Evolutionary conservation across 2,113 vertebrate species (phyloP).

Genomic region (Pseudorhombus dupliciocellatus): DNA sequence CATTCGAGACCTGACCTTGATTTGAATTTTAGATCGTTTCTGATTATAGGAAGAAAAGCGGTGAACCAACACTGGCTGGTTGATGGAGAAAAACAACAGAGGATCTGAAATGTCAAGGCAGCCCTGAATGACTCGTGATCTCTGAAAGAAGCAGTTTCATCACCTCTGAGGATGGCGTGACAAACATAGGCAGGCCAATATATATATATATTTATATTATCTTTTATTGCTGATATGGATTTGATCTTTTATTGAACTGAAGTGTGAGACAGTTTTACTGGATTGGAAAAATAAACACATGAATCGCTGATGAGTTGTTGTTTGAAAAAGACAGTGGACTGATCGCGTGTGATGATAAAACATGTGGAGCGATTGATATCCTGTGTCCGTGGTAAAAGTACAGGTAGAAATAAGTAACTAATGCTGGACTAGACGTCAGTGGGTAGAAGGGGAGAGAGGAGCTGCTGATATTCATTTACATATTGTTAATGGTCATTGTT

Average conservation of each 20-base stretch:
- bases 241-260: slow-evolving; percentile 8
- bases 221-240: slow-evolving; percentile 7
- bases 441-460: background rate
- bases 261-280: background rate
- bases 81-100: background rate
- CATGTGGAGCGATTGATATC: slow-evolving; percentile 4
- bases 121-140: background rate
- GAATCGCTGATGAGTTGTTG: slow-evolving; percentile 3
- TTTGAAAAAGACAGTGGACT: background rate
- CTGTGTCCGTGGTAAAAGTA: background rate
- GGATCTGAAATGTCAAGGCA: slow-evolving; percentile 12
- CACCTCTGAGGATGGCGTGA: slow-evolving; percentile 24
- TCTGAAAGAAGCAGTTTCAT: slow-evolving; percentile 17
- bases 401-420: no score
- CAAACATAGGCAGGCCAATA: slow-evolving; percentile 8
- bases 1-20: background rate
- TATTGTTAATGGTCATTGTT: no score
- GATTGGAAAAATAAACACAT: slow-evolving; percentile 4
- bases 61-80: background rate
- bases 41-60: background rate
- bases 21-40: background rate
- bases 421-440: background rate
- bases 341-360: background rate
- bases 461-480: background rate
- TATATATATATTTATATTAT: background rate